Evolutionary conservation across 1,140 invertebrate species (phyloP), one percentile per base, ranked within the genome.

Genomic region (Drosophila navojoa): DNA sequence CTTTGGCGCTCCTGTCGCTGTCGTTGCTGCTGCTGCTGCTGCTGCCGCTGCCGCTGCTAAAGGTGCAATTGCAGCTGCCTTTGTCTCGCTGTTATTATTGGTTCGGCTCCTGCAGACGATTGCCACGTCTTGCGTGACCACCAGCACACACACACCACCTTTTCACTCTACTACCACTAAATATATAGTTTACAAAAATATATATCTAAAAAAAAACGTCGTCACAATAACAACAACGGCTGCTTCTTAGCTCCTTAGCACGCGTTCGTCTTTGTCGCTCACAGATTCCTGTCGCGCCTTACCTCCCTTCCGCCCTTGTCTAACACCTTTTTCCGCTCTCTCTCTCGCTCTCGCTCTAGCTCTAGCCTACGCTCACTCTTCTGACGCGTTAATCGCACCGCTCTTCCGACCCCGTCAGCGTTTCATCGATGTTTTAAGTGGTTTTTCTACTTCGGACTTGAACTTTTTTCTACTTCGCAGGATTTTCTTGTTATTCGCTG

Each of bases 1-100:
- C 58, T 72, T 32, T 62, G 52, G 16, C 55, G 38, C 77, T 86
- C 81, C 82, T 86, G 79, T 60, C 55, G 66, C 35, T 69, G 64
- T 16, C 45, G 45, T 10, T 19, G 45, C 19, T 15, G 22, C 53
- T 73, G 53, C 45, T 15, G 19, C 45, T 19, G 45, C 45, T 13
- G n/a, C 63, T 74, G 53, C 54, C 16, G 16, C 15, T 2, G 32
- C 45, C 64, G 9, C 66, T 71, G 59, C 71, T 73, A 87, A 89
- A 89, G 84, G 84, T 89, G 84, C 84, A 89, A 89, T 90, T 89
- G 84, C 84, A 87, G 82, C 82, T 89, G 84, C 84, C 81, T 84
- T 84, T 79, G 77, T 81, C 40, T 72, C 40, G 55, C 15, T 55
- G 47, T 66, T 72, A 22, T 71, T 76, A 64, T 76, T 63, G 59